Evolutionary conservation across 2,888 invertebrate species (phyloP).

Genomic region (Taphrorychus bicolor): DNA sequence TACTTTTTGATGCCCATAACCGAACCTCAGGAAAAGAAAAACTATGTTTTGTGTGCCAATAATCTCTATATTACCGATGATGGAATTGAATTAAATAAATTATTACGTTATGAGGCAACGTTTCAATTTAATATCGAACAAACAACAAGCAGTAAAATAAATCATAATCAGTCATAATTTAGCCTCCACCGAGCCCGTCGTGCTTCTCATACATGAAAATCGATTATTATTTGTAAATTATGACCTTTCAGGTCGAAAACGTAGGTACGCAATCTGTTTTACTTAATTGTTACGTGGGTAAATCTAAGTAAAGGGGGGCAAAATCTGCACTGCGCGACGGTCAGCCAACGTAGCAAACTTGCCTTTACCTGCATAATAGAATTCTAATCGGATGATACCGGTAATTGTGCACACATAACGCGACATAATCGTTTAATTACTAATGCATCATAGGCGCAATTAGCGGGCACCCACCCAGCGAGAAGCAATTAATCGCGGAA

Average conservation of each 20-base stretch:
- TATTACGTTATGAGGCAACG: neutral
- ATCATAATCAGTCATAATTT: neutral
- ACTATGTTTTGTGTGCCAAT: too few species aligned
- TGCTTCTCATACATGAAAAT: neutral
- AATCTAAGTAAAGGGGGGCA: too few species aligned
- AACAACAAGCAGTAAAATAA: neutral
- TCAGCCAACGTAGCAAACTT: too few species aligned
- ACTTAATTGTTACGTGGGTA: neutral
- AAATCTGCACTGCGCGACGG: too few species aligned
- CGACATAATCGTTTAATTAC: too few species aligned
- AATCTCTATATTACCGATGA: too few species aligned
- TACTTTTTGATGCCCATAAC: too few species aligned
- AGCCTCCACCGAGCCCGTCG: neutral
- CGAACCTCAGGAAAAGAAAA: too few species aligned
- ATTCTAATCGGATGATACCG: too few species aligned
- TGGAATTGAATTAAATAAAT: neutral
- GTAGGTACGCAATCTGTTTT: neutral
- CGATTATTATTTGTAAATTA: neutral
- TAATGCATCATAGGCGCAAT: neutral
- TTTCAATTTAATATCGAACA: neutral
- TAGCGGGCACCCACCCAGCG: neutral
- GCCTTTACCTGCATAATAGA: too few species aligned
- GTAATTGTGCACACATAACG: neutral
- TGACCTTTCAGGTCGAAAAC: neutral
- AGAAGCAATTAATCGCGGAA: neutral